phyloP scores from a whole-genome alignment of 1,140 invertebrate genomes.

The Anastatus disparis region DNA sequence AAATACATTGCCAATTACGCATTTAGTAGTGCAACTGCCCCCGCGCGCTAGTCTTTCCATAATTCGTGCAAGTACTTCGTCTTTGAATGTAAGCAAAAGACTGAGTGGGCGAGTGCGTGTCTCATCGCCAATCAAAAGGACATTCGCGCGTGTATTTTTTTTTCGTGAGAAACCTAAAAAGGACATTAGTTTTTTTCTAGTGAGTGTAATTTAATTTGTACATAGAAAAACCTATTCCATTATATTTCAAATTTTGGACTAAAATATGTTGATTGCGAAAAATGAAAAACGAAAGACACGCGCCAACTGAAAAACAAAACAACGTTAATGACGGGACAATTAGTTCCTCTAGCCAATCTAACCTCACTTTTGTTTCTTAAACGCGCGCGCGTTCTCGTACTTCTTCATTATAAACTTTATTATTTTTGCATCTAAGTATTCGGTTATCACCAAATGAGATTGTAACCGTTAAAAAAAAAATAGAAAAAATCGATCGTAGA shows the following conservation, averaged over 20 bases:
- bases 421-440: no score
- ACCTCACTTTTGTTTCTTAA: slow-evolving; percentile 28
- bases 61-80: background rate
- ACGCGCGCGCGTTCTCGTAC: background rate
- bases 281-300: slow-evolving; percentile 21
- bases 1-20: slow-evolving; percentile 30
- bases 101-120: background rate
- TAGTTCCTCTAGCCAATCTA: slow-evolving; percentile 3
- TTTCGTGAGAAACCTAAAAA: background rate
- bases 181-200: background rate
- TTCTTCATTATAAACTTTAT: background rate
- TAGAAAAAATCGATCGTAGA: no score
- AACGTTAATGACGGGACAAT: slow-evolving; percentile 19
- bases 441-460: no score
- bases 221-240: no score
- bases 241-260: no score
- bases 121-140: background rate
- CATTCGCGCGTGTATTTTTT: background rate
- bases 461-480: no score
- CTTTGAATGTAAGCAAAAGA: background rate
- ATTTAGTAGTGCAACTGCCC: background rate
- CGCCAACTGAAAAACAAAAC: slow-evolving; percentile 24
- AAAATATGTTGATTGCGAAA: no score
- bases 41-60: background rate
- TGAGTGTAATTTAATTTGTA: no score